A percentile compares a stretch with the other conserved stretches of the same genome.
Evolutionary conservation across 2,113 vertebrate genomes (phyloP).

Genomic region (Empidonax alnorum): DNA sequence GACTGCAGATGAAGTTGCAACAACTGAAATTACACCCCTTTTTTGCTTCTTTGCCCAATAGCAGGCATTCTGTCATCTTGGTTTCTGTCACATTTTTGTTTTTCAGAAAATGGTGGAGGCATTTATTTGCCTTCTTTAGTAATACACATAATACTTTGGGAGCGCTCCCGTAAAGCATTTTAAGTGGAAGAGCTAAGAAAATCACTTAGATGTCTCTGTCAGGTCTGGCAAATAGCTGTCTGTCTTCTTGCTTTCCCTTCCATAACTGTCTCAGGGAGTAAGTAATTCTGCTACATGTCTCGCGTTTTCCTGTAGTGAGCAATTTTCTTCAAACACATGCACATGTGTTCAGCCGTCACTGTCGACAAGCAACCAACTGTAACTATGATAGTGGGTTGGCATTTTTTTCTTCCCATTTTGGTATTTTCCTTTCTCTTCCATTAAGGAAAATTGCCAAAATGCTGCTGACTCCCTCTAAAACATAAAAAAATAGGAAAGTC

Average conservation of each 20-base stretch:
- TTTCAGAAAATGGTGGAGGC: not conserved
- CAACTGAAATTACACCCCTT: not conserved
- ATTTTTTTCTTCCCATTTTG: not conserved
- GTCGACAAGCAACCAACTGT: not conserved
- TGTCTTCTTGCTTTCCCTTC: not conserved
- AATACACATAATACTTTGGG: not conserved
- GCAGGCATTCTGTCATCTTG: not conserved
- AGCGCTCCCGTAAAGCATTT: not conserved
- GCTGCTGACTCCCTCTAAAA: not conserved
- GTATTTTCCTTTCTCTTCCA: conserved; percentile 15
- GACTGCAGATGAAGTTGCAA: not conserved
- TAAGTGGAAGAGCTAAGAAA: not conserved
- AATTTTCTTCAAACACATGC: not conserved
- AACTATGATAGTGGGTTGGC: not conserved
- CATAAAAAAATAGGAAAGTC: not conserved
- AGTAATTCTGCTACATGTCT: not conserved
- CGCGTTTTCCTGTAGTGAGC: not conserved
- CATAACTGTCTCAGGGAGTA: not conserved
- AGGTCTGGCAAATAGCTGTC: conserved; percentile 5
- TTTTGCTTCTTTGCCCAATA: not conserved
- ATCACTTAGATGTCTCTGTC: not conserved
- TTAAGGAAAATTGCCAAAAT: conserved; percentile 15
- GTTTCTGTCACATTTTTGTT: not conserved
- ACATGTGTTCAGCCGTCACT: not conserved
- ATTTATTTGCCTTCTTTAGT: not conserved